Percentiles rank a stretch among this genome's conserved stretches.
Evolutionary conservation across 2,797 vertebrate species (phyloP).

Genomic region (Luscinia megarhynchos): DNA sequence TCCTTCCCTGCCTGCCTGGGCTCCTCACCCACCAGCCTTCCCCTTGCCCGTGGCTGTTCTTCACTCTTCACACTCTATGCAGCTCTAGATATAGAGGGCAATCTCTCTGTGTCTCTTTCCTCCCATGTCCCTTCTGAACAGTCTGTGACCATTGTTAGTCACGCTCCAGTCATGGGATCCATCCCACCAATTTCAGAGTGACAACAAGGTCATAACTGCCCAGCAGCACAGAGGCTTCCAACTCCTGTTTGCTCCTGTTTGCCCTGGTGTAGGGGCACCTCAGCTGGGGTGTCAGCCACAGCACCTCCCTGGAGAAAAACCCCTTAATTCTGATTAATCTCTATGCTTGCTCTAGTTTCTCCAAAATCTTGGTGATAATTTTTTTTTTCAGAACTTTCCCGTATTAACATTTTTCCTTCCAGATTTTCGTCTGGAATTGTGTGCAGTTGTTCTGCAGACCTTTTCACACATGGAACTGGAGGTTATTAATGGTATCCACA

Average conservation of each 20-base stretch:
- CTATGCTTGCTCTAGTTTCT: not conserved
- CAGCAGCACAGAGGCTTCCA: not conserved
- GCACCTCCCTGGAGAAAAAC: not conserved
- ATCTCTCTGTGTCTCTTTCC: not conserved
- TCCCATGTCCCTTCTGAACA: not conserved
- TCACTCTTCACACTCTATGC: not conserved
- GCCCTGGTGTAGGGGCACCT: not conserved
- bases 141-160: too few species aligned
- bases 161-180: not conserved
- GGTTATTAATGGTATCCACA: not conserved
- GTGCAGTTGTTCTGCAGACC: not conserved
- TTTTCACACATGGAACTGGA: rapidly evolving
- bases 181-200: not conserved
- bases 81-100: not conserved
- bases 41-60: not conserved
- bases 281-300: not conserved
- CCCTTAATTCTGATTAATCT: not conserved
- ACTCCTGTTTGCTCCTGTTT: not conserved
- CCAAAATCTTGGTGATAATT: not conserved
- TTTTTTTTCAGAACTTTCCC: not conserved
- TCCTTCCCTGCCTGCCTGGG: not conserved
- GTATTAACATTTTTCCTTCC: not conserved
- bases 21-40: too few species aligned
- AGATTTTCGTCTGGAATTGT: not conserved
- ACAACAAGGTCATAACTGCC: not conserved